These are phyloP conservation scores for Sternotherus odoratus DNA, from an alignment of 2,797 vertebrate genomes.

Conservation along the genomic window DNA sequence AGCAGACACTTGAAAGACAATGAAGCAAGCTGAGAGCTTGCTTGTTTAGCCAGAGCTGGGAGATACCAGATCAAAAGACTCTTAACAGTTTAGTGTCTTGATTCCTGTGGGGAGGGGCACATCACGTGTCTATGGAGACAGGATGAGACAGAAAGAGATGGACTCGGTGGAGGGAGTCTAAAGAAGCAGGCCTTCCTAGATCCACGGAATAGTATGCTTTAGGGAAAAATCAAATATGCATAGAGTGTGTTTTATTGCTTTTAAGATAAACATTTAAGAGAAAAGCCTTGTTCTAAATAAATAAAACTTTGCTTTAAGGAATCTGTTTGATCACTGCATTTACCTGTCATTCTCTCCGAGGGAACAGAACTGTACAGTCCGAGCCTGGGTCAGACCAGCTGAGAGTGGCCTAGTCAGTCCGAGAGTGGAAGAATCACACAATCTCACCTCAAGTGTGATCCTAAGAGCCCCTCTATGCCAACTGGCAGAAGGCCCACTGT, in stretches of 20 bases:
- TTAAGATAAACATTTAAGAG: no score
- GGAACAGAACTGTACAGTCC: background rate
- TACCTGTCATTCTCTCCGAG: background rate
- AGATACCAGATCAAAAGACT: background rate
- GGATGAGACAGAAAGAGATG: background rate
- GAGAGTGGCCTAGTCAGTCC: background rate
- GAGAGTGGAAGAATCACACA: background rate
- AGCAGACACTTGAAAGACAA: background rate
- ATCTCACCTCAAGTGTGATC: no score
- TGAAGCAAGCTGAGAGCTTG: background rate
- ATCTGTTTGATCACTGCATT: background rate
- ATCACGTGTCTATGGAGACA: background rate
- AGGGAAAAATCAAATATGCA: background rate
- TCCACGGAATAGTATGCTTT: background rate
- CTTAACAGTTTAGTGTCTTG: background rate
- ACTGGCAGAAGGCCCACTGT: no score
- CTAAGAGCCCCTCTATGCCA: no score
- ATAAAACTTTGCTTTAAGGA: background rate
- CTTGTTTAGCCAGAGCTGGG: background rate
- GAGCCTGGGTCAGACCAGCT: background rate
- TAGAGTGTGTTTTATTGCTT: background rate
- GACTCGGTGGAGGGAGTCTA: background rate
- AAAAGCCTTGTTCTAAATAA: background rate
- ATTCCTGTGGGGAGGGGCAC: background rate
- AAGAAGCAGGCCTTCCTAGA: background rate